A percentile compares a stretch with the other conserved stretches of the same genome.
phyloP scores from a whole-genome alignment of 2,888 invertebrate genomes.

The Xestia rhomboidea region DNA sequence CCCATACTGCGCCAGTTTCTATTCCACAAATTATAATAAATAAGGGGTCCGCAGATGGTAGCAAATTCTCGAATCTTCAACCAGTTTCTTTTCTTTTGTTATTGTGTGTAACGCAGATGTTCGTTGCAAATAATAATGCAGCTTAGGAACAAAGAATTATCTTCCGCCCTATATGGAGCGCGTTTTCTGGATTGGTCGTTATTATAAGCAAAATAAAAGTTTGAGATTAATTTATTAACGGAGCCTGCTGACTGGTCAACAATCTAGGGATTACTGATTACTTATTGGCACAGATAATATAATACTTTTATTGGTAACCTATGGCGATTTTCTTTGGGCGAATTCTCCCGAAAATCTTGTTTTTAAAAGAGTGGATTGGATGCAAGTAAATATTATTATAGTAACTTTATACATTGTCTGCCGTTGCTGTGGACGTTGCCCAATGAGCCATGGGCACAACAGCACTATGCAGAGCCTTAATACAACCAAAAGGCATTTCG shows the following conservation, averaged over 20 bases:
- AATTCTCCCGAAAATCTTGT: neutral
- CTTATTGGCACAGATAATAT: no score
- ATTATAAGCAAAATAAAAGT: neutral
- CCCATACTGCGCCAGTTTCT: neutral
- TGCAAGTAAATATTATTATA: neutral
- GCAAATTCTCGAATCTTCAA: constrained; percentile 7
- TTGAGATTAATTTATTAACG: neutral
- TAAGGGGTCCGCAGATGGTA: neutral
- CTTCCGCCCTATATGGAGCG: neutral
- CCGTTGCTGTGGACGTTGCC: neutral
- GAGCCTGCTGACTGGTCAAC: neutral
- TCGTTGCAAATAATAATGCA: neutral
- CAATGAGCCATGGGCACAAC: neutral
- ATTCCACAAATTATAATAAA: neutral
- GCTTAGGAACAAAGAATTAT: neutral
- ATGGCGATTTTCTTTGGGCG: neutral
- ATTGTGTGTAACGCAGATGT: neutral
- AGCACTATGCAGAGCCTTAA: neutral
- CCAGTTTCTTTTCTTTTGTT: constrained; percentile 17
- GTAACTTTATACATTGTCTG: neutral
- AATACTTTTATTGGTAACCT: no score
- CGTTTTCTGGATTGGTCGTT: constrained; percentile 4
- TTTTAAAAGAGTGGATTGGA: neutral
- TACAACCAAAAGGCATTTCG: neutral
- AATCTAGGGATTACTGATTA: neutral